Evolutionary conservation across 1,140 invertebrate species (phyloP).

Genomic region (Aricia agestis): DNA sequence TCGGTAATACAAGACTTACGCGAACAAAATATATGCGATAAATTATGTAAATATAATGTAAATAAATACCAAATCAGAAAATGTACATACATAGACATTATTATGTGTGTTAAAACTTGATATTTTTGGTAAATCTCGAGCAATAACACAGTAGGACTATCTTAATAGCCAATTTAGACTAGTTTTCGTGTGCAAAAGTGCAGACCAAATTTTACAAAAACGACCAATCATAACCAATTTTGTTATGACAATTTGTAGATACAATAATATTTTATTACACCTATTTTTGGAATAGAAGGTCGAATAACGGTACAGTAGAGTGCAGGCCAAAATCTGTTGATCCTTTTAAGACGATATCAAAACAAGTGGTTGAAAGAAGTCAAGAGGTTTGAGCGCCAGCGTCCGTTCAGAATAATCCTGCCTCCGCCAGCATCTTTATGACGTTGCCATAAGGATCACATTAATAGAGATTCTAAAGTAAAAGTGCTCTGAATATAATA

Average conservation of each 20-base stretch:
- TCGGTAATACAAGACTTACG: background rate
- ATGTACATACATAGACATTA: background rate
- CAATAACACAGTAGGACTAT: background rate
- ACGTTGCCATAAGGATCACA: too few species aligned
- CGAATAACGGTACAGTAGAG: background rate
- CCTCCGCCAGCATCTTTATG: too few species aligned
- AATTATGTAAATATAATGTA: too few species aligned
- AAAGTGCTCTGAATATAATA: too few species aligned
- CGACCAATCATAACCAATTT: background rate
- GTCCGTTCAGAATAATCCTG: background rate
- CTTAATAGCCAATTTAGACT: background rate
- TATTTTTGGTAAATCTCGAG: too few species aligned
- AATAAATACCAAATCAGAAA: background rate
- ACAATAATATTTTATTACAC: background rate
- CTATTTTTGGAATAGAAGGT: background rate
- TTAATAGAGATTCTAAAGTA: too few species aligned
- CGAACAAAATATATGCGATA: background rate
- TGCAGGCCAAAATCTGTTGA: background rate
- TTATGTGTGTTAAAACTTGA: too few species aligned
- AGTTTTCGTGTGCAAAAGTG: background rate
- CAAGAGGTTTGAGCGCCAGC: background rate
- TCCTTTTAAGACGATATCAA: background rate
- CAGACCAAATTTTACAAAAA: background rate
- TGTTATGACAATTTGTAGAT: background rate
- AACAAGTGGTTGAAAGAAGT: background rate